These are phyloP conservation scores for Pollenia labialis DNA, from an alignment of 2,888 invertebrate species.

Conservation along the genomic window DNA sequence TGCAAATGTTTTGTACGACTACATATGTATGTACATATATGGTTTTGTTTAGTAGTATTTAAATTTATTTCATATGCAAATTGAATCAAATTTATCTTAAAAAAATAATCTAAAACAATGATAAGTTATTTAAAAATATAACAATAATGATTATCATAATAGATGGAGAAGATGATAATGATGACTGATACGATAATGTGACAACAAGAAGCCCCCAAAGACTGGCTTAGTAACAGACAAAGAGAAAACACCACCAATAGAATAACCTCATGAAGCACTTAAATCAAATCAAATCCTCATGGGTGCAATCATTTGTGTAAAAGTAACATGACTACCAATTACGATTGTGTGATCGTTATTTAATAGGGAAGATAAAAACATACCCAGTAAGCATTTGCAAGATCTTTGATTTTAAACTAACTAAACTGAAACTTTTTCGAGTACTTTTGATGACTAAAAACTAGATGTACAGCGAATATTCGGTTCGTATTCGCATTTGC, in stretches of 20 bases:
- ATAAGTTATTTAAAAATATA: conserved; percentile 24
- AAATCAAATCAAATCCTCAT: conserved; percentile 62
- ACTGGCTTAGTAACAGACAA: conserved; percentile 13
- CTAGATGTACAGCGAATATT: too few relatives aligned
- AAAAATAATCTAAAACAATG: conserved; percentile 50
- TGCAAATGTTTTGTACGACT: neutral
- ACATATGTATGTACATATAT: too few relatives aligned
- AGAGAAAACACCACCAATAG: conserved; percentile 12
- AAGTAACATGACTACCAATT: conserved; percentile 19
- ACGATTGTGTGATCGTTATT: conserved; percentile 23
- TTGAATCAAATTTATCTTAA: conserved; percentile 28
- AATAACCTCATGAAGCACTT: conserved; percentile 61
- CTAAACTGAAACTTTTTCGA: too few relatives aligned
- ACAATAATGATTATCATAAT: conserved; percentile 27
- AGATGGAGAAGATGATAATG: conserved; percentile 8
- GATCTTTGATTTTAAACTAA: too few relatives aligned
- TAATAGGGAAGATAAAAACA: neutral
- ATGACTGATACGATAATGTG: neutral
- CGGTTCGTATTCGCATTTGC: too few relatives aligned
- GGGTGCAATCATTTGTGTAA: conserved; percentile 53
- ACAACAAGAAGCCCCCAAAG: neutral
- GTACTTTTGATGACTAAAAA: too few relatives aligned
- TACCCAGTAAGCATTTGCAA: too few relatives aligned
- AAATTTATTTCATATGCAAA: conserved; percentile 18
- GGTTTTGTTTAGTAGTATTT: neutral